A percentile compares a stretch with the other conserved stretches of the same genome.
Evolutionary conservation across 2,797 vertebrate species (phyloP).

Genomic region (Hemibagrus guttatus): DNA sequence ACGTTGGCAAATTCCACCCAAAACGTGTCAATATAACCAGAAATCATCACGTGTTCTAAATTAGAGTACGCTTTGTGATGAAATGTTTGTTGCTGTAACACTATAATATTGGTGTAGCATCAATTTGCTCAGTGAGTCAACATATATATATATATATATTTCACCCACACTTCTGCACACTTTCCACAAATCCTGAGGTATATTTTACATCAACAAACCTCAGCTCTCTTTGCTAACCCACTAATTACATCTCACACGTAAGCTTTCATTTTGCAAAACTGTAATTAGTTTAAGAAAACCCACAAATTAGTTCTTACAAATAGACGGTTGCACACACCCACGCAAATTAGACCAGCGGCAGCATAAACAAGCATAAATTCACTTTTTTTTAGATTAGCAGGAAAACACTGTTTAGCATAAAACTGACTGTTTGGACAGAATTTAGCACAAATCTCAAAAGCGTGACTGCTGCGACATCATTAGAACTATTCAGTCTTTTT

Average conservation of each 20-base stretch:
- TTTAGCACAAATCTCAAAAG: not conserved
- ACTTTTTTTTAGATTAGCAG: not conserved
- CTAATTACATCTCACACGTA: constrained; percentile 38
- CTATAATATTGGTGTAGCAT: constrained; percentile 1
- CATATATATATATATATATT: constrained; percentile 23
- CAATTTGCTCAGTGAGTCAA: constrained; percentile 33
- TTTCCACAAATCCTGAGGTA: constrained; percentile 4
- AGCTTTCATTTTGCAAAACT: constrained; percentile 31
- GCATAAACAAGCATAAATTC: not conserved
- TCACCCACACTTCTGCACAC: not conserved
- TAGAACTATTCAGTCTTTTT: not conserved
- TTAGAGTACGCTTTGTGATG: not conserved
- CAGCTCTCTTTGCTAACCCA: constrained; percentile 23
- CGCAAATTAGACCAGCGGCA: not conserved
- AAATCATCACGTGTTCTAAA: not conserved
- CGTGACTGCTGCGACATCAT: no score
- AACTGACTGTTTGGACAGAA: not conserved
- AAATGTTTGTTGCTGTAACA: not conserved
- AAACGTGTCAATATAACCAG: no score
- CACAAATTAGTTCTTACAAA: constrained; percentile 18
- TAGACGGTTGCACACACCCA: not conserved
- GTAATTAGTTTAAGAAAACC: constrained; percentile 37
- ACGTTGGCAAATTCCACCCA: not conserved
- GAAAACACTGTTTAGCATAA: not conserved
- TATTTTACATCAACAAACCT: constrained; percentile 36